These are phyloP conservation scores for Plebejus anna DNA, from an alignment of 2,888 invertebrate genomes.

Conservation along the genomic window DNA sequence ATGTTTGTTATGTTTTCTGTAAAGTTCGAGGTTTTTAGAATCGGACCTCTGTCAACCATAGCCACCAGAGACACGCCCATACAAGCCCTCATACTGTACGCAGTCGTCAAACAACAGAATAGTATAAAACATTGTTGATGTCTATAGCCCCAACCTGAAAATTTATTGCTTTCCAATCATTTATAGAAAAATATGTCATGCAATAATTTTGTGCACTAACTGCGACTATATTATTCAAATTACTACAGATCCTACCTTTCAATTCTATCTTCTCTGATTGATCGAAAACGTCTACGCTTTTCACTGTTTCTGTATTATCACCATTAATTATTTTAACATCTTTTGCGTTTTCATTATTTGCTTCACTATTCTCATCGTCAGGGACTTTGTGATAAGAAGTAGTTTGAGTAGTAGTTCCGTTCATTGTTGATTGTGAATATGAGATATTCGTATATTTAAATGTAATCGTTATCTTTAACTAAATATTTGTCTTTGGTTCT, in stretches of 20 bases:
- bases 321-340: neutral
- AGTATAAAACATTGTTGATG: slow-evolving; percentile 81
- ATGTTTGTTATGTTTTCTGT: neutral
- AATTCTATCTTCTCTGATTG: neutral
- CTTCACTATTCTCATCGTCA: neutral
- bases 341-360: neutral
- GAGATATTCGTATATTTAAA: slow-evolving; percentile 17
- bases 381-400: neutral
- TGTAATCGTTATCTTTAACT: slow-evolving; percentile 12
- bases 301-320: neutral
- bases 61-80: slow-evolving; percentile 84
- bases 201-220: neutral
- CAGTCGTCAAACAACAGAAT: slow-evolving; percentile 77
- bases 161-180: slow-evolving; percentile 34
- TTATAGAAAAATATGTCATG: neutral
- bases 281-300: neutral
- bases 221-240: neutral
- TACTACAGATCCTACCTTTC: neutral
- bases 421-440: slow-evolving; percentile 11
- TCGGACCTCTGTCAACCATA: slow-evolving; percentile 61
- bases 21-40: neutral
- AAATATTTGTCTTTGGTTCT: neutral
- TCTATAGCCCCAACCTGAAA: slow-evolving; percentile 63
- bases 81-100: slow-evolving; percentile 82
- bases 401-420: neutral